Evolutionary conservation across 2,113 vertebrate genomes (phyloP).

Genomic region (Paraplagusia blochii): DNA sequence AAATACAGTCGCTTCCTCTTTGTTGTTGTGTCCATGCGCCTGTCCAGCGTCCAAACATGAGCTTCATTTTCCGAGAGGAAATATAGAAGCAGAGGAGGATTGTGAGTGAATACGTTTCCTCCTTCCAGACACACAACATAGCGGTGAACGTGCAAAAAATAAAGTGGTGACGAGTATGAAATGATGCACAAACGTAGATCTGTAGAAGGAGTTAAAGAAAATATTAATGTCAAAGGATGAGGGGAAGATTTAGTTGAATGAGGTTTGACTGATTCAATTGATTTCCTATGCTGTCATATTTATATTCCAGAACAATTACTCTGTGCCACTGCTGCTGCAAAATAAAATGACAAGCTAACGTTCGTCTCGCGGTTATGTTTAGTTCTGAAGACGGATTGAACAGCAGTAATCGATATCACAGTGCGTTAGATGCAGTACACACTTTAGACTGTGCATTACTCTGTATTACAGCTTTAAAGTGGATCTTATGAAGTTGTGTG

Average conservation of each 20-base stretch:
- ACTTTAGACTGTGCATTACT: too few relatives aligned
- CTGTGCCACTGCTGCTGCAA: background rate
- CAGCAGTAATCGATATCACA: background rate
- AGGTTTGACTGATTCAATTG: background rate
- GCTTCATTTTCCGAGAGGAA: conserved; percentile 30
- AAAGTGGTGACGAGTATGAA: too few relatives aligned
- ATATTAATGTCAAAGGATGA: background rate
- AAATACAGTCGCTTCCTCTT: background rate
- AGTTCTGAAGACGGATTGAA: too few relatives aligned
- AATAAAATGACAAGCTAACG: background rate
- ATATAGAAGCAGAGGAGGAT: conserved; percentile 7
- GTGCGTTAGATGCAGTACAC: background rate
- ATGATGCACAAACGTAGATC: too few relatives aligned
- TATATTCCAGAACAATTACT: background rate
- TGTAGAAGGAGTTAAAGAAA: background rate
- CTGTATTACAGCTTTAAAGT: too few relatives aligned
- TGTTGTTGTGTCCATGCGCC: background rate
- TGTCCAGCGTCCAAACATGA: conserved; percentile 19
- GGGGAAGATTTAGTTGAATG: background rate
- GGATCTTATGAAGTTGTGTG: too few relatives aligned
- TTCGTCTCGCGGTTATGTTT: conserved; percentile 1
- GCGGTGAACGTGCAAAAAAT: too few relatives aligned
- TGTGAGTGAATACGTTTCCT: conserved; percentile 17
- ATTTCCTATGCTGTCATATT: background rate
- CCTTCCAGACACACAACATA: too few relatives aligned